These are phyloP conservation scores for Danaus plexippus DNA, from an alignment of 1,140 invertebrate genomes.

Conservation along the genomic window DNA sequence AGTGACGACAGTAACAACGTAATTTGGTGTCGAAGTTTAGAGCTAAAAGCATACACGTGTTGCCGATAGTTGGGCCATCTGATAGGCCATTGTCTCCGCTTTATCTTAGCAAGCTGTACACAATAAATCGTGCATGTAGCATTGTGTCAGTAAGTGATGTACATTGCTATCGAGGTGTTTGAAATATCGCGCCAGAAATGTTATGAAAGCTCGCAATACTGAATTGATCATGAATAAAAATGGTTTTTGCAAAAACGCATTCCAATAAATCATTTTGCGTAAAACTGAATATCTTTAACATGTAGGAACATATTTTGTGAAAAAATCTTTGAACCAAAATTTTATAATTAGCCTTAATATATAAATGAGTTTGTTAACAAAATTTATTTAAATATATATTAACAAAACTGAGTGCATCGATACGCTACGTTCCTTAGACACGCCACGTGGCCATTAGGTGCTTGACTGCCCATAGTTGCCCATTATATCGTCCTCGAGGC, in stretches of 20 bases:
- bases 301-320: no score
- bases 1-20: slow-evolving; percentile 36
- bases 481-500: slow-evolving; percentile 19
- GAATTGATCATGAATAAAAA: slow-evolving; percentile 32
- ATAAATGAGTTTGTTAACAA: no score
- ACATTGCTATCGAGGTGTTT: slow-evolving; percentile 50
- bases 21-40: slow-evolving; percentile 65
- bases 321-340: no score
- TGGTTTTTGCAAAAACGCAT: no score
- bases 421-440: slow-evolving; percentile 31
- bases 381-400: no score
- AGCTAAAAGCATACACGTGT: slow-evolving; percentile 70
- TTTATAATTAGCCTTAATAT: no score
- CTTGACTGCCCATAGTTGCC: slow-evolving; percentile 26
- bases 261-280: no score
- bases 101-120: slow-evolving; percentile 54
- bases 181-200: slow-evolving; percentile 57
- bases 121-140: slow-evolving; percentile 64
- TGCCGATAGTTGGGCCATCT: slow-evolving; percentile 45
- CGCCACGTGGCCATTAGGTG: slow-evolving; percentile 25
- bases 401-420: slow-evolving; percentile 14
- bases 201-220: slow-evolving; percentile 52
- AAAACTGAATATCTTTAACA: no score
- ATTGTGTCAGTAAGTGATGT: slow-evolving; percentile 62
- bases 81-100: slow-evolving; percentile 61